Conservation (phyloP, 2,888 invertebrate genomes). For the Volucella bombylans region DNA sequence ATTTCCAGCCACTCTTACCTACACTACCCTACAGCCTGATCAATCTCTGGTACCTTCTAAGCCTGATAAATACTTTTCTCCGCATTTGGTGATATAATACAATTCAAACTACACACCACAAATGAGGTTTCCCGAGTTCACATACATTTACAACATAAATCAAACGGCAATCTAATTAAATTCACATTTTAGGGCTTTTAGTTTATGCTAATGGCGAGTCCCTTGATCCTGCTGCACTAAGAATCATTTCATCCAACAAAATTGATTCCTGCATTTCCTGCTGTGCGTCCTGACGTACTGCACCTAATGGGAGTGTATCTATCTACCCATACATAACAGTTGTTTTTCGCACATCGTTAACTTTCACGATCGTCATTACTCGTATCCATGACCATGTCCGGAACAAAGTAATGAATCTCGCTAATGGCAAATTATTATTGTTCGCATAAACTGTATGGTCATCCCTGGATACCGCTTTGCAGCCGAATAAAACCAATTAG, state of each 20-base stretch:
- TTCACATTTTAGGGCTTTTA: conserved; percentile 22
- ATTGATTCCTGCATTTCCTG: conserved; percentile 17
- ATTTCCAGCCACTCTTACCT: too few species aligned
- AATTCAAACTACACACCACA: too few species aligned
- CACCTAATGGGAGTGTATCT: too few species aligned
- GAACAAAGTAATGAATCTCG: conserved; percentile 36
- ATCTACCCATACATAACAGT: conserved; percentile 2
- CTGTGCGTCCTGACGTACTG: conserved; percentile 3
- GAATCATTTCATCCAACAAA: background rate
- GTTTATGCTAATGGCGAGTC: background rate
- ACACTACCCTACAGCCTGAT: too few species aligned
- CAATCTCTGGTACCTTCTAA: too few species aligned
- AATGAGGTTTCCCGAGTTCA: background rate
- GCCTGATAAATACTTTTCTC: too few species aligned
- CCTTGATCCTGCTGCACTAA: too few species aligned
- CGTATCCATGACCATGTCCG: conserved; percentile 5
- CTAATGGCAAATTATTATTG: conserved; percentile 50
- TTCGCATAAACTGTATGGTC: conserved; percentile 7
- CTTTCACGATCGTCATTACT: conserved; percentile 11
- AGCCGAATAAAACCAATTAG: conserved; percentile 57
- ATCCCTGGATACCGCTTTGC: conserved; percentile 12
- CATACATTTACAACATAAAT: background rate
- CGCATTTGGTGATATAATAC: too few species aligned
- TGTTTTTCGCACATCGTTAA: conserved; percentile 45
- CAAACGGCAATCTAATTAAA: conserved; percentile 38